A percentile compares a stretch with the other conserved stretches of the same genome.
phyloP scores from a whole-genome alignment of 2,113 vertebrate species.

The Fukomys damarensis region DNA sequence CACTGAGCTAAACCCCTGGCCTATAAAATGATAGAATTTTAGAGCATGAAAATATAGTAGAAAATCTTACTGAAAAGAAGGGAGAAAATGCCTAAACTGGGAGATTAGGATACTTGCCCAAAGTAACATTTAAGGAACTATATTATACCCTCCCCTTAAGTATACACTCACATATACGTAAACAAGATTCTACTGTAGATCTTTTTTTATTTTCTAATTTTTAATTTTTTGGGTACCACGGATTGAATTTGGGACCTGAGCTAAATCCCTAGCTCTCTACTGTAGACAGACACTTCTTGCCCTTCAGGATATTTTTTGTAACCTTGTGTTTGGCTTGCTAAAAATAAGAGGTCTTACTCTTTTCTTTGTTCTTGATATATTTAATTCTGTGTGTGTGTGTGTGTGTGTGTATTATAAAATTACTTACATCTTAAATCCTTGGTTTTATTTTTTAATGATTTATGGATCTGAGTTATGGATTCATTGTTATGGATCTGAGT shows the following conservation, averaged over 20 bases:
- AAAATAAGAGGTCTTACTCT: background rate
- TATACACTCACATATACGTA: background rate
- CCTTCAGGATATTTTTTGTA: conserved; percentile 29
- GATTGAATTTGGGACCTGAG: no score
- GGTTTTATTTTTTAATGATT: conserved; percentile 33
- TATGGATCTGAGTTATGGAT: background rate
- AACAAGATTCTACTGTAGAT: background rate
- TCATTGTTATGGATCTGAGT: background rate
- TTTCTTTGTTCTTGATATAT: background rate
- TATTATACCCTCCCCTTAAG: background rate
- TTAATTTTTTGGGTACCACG: no score
- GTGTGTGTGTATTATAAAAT: background rate
- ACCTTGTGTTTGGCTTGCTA: conserved; percentile 28
- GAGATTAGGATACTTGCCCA: background rate
- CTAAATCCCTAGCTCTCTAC: no score
- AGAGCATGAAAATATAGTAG: conserved; percentile 5
- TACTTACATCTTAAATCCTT: background rate
- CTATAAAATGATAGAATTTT: conserved; percentile 42
- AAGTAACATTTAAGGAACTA: conserved; percentile 1
- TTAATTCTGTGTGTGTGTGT: background rate
- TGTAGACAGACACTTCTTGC: background rate
- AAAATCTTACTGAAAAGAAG: background rate
- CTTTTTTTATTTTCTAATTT: no score
- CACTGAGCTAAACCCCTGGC: no score
- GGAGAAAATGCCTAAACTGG: background rate